These are phyloP conservation scores for Hydrophis major DNA, from an alignment of 2,797 vertebrate genomes.

Conservation along the genomic window DNA sequence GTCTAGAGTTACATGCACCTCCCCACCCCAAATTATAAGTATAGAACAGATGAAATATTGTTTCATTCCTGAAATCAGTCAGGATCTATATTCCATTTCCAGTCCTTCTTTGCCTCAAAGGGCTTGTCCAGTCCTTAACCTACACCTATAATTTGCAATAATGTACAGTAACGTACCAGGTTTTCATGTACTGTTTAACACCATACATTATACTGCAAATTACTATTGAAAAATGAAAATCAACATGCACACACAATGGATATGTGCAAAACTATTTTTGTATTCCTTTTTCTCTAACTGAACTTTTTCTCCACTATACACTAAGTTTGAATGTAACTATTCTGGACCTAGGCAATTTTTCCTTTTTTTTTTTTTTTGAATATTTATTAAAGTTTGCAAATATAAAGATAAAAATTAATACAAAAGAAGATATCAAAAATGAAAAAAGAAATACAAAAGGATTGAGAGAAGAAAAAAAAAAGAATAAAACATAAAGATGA, in stretches of 20 bases:
- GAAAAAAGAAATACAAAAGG: no score
- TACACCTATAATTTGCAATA: background rate
- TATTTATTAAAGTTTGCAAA: background rate
- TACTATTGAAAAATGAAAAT: background rate
- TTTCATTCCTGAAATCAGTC: background rate
- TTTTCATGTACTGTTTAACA: background rate
- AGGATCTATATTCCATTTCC: background rate
- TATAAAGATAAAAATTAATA: no score
- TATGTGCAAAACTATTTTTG: background rate
- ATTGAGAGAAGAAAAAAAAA: background rate
- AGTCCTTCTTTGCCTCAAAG: background rate
- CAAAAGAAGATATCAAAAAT: background rate
- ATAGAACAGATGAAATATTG: background rate
- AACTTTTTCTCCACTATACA: background rate
- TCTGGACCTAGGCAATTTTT: background rate
- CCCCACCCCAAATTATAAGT: background rate
- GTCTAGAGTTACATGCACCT: background rate
- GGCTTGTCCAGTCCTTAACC: background rate
- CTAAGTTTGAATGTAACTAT: background rate
- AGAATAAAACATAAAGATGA: background rate
- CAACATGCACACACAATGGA: background rate
- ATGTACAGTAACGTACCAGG: background rate
- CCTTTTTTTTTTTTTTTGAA: background rate
- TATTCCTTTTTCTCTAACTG: background rate
- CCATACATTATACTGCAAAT: background rate